These are phyloP conservation scores for Euura saliciscinereae DNA, from an alignment of 1,140 invertebrate species.

Conservation along the genomic window DNA sequence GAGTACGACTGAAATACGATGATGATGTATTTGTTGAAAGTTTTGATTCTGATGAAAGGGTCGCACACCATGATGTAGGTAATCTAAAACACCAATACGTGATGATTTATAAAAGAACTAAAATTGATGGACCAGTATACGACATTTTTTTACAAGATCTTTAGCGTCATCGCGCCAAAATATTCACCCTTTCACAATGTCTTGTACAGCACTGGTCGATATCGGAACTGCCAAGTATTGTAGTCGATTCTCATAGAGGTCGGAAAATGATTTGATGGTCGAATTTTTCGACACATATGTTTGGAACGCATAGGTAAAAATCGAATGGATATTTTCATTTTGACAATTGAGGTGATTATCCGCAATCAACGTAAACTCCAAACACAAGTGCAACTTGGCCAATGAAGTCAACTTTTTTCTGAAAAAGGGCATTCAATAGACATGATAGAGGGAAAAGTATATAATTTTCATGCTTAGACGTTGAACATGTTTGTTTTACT, in stretches of 20 bases:
- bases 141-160: background rate
- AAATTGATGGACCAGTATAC: background rate
- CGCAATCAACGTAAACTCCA: slow-evolving; percentile 48
- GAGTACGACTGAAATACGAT: background rate
- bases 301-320: slow-evolving; percentile 38
- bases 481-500: no score
- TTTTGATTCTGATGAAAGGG: background rate
- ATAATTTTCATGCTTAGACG: no score
- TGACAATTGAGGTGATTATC: slow-evolving; percentile 44
- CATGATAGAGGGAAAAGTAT: no score
- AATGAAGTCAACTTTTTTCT: slow-evolving; percentile 40
- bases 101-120: no score
- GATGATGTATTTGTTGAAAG: background rate
- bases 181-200: slow-evolving; percentile 37
- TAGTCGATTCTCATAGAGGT: slow-evolving; percentile 33
- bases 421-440: slow-evolving; percentile 9
- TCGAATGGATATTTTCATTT: slow-evolving; percentile 32
- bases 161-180: background rate
- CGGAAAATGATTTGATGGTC: slow-evolving; percentile 31
- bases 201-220: slow-evolving; percentile 32
- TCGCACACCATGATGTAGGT: background rate
- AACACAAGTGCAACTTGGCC: slow-evolving; percentile 45
- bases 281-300: slow-evolving; percentile 38
- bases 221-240: slow-evolving; percentile 34
- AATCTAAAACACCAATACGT: background rate